These are phyloP conservation scores for Sebastes oblongus DNA, from an alignment of 2,797 vertebrate genomes.

Conservation along the genomic window DNA sequence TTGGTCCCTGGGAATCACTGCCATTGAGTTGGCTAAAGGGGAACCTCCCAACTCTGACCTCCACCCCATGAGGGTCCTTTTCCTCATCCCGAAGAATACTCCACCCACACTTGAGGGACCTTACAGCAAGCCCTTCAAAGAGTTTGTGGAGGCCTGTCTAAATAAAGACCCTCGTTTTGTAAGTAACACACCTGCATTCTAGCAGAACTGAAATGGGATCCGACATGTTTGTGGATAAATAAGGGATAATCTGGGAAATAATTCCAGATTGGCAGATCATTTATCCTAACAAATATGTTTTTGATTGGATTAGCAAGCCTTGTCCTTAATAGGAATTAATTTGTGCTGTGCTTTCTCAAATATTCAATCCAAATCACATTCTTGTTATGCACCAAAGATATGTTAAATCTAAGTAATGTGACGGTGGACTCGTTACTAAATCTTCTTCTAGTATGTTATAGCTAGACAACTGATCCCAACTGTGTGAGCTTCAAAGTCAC, in stretches of 20 bases:
- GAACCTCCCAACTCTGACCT: conserved; percentile 98
- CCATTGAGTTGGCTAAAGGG: conserved; percentile 98
- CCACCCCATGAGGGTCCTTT: conserved; percentile 98
- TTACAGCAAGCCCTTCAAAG: conserved; percentile 98
- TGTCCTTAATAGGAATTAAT: conserved; percentile 1
- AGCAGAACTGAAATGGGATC: neutral
- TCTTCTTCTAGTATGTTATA: neutral
- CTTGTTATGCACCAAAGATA: neutral
- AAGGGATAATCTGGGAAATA: conserved; percentile 3
- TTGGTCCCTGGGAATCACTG: conserved; percentile 98
- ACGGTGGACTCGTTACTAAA: neutral
- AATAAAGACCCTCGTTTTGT: conserved; percentile 99
- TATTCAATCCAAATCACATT: conserved; percentile 3
- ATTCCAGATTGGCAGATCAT: neutral
- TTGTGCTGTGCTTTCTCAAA: conserved; percentile 4
- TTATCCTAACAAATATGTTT: conserved; percentile 25
- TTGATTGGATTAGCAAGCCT: conserved; percentile 7
- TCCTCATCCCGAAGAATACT: conserved; percentile 98
- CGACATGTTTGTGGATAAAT: conserved; percentile 5
- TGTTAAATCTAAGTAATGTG: neutral
- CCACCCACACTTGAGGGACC: conserved; percentile 95
- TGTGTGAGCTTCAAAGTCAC: neutral
- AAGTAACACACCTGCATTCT: conserved; percentile 71
- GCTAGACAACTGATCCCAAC: neutral
- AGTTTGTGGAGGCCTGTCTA: conserved; percentile 98